Base-by-base conservation (phyloP, 2,797 vertebrate genomes). In the Danio kyathit region DNA sequence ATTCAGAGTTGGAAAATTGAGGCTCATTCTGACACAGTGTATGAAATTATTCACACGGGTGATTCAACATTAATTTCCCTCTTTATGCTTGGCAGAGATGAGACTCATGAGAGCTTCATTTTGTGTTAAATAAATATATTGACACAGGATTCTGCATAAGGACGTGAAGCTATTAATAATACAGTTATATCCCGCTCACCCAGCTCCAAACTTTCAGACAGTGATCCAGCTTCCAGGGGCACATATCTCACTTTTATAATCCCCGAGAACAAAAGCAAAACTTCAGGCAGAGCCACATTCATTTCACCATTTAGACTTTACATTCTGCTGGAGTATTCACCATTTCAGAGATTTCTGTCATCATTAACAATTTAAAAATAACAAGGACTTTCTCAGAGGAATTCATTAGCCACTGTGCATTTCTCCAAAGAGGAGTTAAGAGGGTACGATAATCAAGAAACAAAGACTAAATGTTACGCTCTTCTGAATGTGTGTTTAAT, bases 21-120 rank as follows among this genome's bases (percentile, higher is more conserved):
- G 81, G 75, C 72, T 86, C 84, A 87, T 89, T 91, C 88, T 83
- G 76, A 88, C 88, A 83, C 72, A 74, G 83, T 80, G 67, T 81
- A 66, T 64, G 12, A 7, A 82, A 82, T 80, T 84, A 85, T 82
- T 88, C 78, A 83, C 56, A 61, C 56, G 74, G 69, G 29, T 73
- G 76, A 85, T 84, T 77, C 82, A 84, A 84, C 84, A 85, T 80
- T 83, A 41, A 46, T 82, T 64, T 79, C 66, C 80, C 80, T 78
- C 70, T 74, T 85, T 74, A 77, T 77, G 85, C 71, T 82, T 76
- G 83, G 82, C 13, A 85, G 78, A 87, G 84, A 86, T 74, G 79
- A 83, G 64, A 54, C 74, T 85, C 81, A 79, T 44, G 70, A 80
- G 48, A 51, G 65, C 65, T 17, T 69, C 16, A 85, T 80, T 90